phyloP scores from a whole-genome alignment of 2,113 vertebrate species.

The Charadrius vociferus region DNA sequence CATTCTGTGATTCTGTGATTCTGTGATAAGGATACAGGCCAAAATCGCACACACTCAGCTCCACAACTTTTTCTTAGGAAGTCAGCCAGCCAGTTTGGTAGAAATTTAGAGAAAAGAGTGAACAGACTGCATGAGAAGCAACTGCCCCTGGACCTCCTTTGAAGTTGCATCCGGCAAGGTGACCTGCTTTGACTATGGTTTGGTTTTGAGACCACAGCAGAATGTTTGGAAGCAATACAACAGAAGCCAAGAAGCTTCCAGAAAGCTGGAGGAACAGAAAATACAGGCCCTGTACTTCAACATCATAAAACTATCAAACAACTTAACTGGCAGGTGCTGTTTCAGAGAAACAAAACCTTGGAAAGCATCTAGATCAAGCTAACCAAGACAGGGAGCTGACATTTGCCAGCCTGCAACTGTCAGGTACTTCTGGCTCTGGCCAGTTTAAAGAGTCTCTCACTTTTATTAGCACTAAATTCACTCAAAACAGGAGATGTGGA shows the following conservation, averaged over 20 bases:
- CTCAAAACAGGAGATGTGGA: neutral
- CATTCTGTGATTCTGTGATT: no score
- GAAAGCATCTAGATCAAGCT: neutral
- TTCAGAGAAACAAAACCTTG: neutral
- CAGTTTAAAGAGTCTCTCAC: constrained; percentile 20
- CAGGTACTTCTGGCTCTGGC: neutral
- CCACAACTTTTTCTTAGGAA: neutral
- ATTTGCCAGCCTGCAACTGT: neutral
- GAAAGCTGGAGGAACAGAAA: neutral
- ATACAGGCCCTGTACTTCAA: neutral
- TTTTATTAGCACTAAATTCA: constrained; percentile 62
- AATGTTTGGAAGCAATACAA: neutral
- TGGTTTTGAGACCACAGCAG: neutral
- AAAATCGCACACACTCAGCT: neutral
- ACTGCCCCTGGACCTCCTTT: neutral
- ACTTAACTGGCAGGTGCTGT: neutral
- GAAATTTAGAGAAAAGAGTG: neutral
- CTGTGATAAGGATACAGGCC: neutral
- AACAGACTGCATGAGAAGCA: neutral
- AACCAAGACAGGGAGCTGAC: neutral
- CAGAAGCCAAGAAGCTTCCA: neutral
- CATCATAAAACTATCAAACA: neutral
- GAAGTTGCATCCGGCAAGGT: rapidly evolving
- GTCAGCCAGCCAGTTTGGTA: neutral
- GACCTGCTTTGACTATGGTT: neutral